Percentiles rank a stretch among this genome's conserved stretches.
phyloP scores from a whole-genome alignment of 2,888 invertebrate species.

The Electrophaes corylata region DNA sequence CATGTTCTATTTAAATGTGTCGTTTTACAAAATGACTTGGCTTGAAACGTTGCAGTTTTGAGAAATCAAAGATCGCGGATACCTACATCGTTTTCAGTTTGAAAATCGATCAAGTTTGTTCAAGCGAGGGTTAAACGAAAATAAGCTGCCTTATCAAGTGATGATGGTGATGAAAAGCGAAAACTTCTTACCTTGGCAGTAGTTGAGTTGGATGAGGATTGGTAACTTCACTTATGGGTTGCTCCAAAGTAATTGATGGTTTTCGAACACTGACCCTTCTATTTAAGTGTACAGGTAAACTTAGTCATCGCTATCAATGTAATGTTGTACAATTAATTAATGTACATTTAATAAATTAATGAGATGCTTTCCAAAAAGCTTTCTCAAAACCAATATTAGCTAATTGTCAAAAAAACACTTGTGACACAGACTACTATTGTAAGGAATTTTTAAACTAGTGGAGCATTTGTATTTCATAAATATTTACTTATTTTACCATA shows the following conservation, averaged over 20 bases:
- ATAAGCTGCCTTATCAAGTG: background rate
- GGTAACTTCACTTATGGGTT: constrained; percentile 10
- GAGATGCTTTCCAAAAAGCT: background rate
- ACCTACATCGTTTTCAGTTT: too few species aligned
- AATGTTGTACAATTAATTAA: constrained; percentile 24
- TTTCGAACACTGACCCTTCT: constrained; percentile 6
- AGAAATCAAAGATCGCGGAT: too few species aligned
- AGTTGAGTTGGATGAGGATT: background rate
- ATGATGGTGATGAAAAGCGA: background rate
- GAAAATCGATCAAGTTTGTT: background rate
- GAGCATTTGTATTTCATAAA: too few species aligned
- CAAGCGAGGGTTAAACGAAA: too few species aligned
- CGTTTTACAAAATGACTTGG: too few species aligned
- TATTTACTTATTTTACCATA: background rate
- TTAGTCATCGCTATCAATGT: constrained; percentile 2
- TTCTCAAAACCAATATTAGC: constrained; percentile 1
- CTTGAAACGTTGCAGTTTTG: too few species aligned
- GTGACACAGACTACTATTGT: background rate
- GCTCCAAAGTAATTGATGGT: constrained; percentile 15
- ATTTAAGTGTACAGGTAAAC: constrained; percentile 11
- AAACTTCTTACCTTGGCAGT: constrained; percentile 19
- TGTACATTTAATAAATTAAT: background rate
- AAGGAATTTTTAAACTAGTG: too few species aligned
- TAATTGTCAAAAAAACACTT: background rate
- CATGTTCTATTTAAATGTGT: too few species aligned